Base-by-base conservation (phyloP, 2,888 invertebrate species). In the Venustoraphidia nigricollis region DNA sequence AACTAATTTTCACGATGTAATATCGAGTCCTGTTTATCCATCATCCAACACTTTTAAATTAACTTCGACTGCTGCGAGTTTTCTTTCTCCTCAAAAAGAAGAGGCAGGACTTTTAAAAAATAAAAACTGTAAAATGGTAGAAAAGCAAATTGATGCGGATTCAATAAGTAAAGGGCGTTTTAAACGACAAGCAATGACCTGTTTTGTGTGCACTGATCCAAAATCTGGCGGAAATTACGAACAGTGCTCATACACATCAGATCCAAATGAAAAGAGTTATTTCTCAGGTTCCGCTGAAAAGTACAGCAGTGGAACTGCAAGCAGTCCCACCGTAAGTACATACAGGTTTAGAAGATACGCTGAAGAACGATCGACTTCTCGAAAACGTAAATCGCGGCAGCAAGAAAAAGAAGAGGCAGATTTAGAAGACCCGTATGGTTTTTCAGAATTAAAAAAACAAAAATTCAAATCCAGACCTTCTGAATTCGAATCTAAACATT, bases 121-220 rank as follows among this genome's bases (percentile, higher is more conserved):
- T 9, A 60, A 75, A 52, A 74, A 76, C 54, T 86, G 85, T 55
- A 73, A 75, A 56, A 74, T 76, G 59, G 70, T 81, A 0, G 65
- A 70, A 48, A 79, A 73, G 57, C 75, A 77, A 51, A 57, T 62
- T 6, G 57, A 60, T 6, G 49, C 58, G 8, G 56, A 57, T 8
- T 60, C 63, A 38, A 54, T 57, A 8, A 53, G 58, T 43, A 51
- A 56, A 10, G 57, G 59, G 2, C 50, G 58, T 27, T 55, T 57
- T 34, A 54, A 58, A 35, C 54, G 59, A n/a, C 56, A 66, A 50
- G 65, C 67, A 2, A 69, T 71, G 61, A 70, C 67, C 46, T 76
- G 76, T 55, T 69, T 67, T 48, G 66, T 76, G 1, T 79, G 79
- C 56, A 68, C 69, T 53, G 70, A 76, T 49, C 66, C 68, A 0